These are phyloP conservation scores for Sesamia nonagrioides DNA, from an alignment of 1,140 invertebrate genomes.

Conservation along the genomic window DNA sequence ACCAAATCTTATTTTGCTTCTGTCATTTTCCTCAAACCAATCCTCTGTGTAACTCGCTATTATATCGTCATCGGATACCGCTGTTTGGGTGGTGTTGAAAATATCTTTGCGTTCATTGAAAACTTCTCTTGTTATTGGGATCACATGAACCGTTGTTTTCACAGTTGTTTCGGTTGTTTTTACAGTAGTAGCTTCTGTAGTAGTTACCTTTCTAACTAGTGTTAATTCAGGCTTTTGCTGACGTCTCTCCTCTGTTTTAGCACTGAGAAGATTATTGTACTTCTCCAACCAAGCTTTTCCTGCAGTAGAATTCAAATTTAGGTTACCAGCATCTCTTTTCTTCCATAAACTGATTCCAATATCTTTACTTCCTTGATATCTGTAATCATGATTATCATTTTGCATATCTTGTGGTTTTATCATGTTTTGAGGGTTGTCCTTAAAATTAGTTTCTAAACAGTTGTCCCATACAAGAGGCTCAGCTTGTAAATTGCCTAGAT, in stretches of 20 bases:
- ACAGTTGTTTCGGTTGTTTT: conserved; percentile 13
- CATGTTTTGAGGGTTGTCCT: conserved; percentile 59
- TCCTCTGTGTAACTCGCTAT: conserved; percentile 71
- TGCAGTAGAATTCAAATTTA: conserved; percentile 61
- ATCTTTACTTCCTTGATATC: conserved; percentile 53
- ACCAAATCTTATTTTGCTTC: conserved; percentile 82
- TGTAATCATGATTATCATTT: conserved; percentile 59
- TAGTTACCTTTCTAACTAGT: conserved; percentile 54
- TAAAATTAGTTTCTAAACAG: conserved; percentile 73
- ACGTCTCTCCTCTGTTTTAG: conserved; percentile 60
- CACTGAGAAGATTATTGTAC: conserved; percentile 70
- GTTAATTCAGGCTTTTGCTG: conserved; percentile 59
- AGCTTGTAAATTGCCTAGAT: conserved; percentile 57
- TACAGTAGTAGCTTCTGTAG: conserved; percentile 13
- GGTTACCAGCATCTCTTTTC: conserved; percentile 68
- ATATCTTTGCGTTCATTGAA: conserved; percentile 61
- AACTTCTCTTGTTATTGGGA: conserved; percentile 77
- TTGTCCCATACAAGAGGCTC: conserved; percentile 76
- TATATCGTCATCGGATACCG: conserved; percentile 73
- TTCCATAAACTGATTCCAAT: conserved; percentile 64
- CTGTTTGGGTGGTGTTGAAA: conserved; percentile 66
- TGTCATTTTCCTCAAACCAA: conserved; percentile 75
- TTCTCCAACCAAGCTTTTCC: conserved; percentile 73
- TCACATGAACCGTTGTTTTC: conserved; percentile 61
- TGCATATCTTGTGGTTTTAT: conserved; percentile 61